A percentile compares a stretch with the other conserved stretches of the same genome.
These are phyloP conservation scores for Lepus americanus DNA, from an alignment of 2,113 vertebrate genomes.

Conservation along the genomic window DNA sequence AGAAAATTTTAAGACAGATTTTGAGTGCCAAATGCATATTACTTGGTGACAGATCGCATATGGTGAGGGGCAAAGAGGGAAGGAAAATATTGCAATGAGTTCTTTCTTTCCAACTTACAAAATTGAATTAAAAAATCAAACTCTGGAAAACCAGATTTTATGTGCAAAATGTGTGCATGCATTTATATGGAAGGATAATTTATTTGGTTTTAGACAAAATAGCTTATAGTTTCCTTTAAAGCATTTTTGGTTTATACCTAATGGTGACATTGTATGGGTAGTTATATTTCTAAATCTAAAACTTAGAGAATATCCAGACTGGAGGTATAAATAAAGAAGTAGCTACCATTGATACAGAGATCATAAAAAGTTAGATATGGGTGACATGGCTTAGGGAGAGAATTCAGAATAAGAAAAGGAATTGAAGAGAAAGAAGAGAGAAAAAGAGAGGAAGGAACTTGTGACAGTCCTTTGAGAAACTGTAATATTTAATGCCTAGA, in stretches of 20 bases:
- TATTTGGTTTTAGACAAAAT: conserved; percentile 7
- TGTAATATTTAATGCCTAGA: neutral
- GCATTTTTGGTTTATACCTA: conserved; percentile 3
- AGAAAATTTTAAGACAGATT: neutral
- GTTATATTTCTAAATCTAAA: conserved; percentile 14
- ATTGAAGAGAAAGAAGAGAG: neutral
- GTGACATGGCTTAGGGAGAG: neutral
- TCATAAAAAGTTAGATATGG: neutral
- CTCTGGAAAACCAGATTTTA: neutral
- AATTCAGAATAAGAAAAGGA: conserved; percentile 28
- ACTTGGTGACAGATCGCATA: neutral
- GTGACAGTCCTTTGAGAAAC: neutral
- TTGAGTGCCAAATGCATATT: neutral
- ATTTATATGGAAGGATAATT: neutral
- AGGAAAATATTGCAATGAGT: neutral
- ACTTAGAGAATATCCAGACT: neutral
- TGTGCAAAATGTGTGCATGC: neutral
- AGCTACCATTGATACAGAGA: neutral
- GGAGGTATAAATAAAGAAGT: neutral
- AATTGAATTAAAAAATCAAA: neutral
- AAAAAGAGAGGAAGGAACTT: neutral
- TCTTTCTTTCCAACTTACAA: conserved; percentile 3
- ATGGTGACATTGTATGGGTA: neutral
- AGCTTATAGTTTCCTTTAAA: neutral
- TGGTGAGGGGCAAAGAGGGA: neutral